Conservation (phyloP, 30 jellyfish, hydroid and myxozoan species). For the Chrysaora quinquecirrha region DNA sequence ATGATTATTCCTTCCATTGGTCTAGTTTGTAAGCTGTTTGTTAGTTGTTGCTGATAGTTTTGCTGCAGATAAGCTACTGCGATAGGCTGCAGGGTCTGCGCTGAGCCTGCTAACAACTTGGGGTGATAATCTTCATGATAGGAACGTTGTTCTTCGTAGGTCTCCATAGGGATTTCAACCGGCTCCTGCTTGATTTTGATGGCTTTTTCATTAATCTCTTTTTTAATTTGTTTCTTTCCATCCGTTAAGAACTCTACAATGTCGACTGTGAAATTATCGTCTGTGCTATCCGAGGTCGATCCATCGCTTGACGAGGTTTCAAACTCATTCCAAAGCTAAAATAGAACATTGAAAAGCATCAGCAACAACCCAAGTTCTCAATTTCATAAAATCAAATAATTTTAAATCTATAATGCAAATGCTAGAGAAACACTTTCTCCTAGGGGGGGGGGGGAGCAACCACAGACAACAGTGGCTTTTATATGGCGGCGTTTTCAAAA, state of each 20-base stretch:
- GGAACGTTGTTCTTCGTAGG: constrained; percentile 11
- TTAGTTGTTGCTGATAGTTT: constrained; percentile 50
- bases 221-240: constrained; percentile 48
- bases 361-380: too few relatives aligned
- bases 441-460: too few relatives aligned
- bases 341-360: not conserved
- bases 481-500: too few relatives aligned
- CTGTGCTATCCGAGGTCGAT: constrained; percentile 84
- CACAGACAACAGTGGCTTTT: too few relatives aligned
- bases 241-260: constrained; percentile 84
- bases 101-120: constrained; percentile 46
- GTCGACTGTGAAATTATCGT: constrained; percentile 93
- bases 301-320: constrained; percentile 97
- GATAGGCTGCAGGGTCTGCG: constrained; percentile 64
- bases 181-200: constrained; percentile 68
- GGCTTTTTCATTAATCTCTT: constrained; percentile 49
- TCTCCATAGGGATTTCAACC: constrained; percentile 33
- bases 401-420: too few relatives aligned
- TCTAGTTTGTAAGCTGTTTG: constrained; percentile 66
- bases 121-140: constrained; percentile 39
- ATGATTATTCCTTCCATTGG: constrained; percentile 75
- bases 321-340: constrained; percentile 96
- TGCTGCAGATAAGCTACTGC: constrained; percentile 79
- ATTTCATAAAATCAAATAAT: not conserved
- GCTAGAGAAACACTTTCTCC: too few relatives aligned